These are phyloP conservation scores for Meandrina meandrites DNA, from an alignment of 92 coral and sea anemone genomes.

Conservation along the genomic window DNA sequence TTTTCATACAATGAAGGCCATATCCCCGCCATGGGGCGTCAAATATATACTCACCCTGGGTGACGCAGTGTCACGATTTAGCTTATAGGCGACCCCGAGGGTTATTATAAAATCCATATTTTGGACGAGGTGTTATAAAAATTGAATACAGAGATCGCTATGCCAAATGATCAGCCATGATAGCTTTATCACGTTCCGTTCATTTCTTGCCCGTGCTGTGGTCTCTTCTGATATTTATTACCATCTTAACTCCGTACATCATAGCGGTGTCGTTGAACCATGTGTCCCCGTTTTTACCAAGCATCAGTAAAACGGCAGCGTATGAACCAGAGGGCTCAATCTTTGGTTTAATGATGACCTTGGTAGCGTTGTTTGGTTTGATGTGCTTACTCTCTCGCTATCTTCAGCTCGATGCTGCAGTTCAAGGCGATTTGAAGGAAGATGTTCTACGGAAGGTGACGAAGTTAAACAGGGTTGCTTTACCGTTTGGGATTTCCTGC, in stretches of 20 bases:
- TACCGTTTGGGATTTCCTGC: constrained; percentile 11
- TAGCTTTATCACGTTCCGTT: neutral
- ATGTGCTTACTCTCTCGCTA: constrained; percentile 38
- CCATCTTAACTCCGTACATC: constrained; percentile 52
- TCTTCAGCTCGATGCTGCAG: constrained; percentile 22
- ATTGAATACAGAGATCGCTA: neutral
- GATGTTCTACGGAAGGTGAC: neutral
- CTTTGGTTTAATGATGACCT: constrained; percentile 48
- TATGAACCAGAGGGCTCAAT: constrained; percentile 48
- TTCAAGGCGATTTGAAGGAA: neutral
- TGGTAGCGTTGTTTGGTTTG: constrained; percentile 40
- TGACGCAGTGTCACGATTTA: too few relatives aligned
- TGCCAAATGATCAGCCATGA: neutral
- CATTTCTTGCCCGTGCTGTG: constrained; percentile 14
- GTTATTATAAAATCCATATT: too few relatives aligned
- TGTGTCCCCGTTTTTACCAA: constrained; percentile 53
- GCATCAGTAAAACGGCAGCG: constrained; percentile 56
- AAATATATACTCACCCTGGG: too few relatives aligned
- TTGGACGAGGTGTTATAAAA: neutral
- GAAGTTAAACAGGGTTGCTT: constrained; percentile 9
- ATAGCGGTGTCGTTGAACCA: constrained; percentile 45
- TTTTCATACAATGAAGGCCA: too few relatives aligned
- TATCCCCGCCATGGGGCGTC: too few relatives aligned
- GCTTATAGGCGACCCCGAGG: too few relatives aligned
- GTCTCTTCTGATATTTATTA: neutral